A percentile compares a stretch with the other conserved stretches of the same genome.
Evolutionary conservation across 2,888 invertebrate genomes (phyloP).

Genomic region (Dynastes maya): DNA sequence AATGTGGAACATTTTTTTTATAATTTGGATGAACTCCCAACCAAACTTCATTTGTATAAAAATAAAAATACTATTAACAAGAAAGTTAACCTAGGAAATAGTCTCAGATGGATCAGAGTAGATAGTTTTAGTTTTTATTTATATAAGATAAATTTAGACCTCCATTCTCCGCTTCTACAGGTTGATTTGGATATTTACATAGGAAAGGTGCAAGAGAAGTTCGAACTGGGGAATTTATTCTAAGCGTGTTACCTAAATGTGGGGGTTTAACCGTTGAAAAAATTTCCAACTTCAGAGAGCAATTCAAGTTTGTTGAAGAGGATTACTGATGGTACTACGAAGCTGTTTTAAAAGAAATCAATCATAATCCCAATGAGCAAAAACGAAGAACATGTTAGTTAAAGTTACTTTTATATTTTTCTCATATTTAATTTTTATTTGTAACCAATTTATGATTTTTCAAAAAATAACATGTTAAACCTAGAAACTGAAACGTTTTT

Average conservation of each 20-base stretch:
- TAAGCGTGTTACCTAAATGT: slow-evolving; percentile 18
- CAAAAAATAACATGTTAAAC: neutral
- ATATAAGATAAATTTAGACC: slow-evolving; percentile 13
- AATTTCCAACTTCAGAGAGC: neutral
- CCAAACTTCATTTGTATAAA: neutral
- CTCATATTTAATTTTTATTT: neutral
- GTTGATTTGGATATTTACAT: slow-evolving; percentile 1
- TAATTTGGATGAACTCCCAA: too few relatives aligned
- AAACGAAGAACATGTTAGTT: neutral
- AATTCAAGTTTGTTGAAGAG: neutral
- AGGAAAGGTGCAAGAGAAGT: neutral
- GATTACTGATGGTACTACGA: neutral
- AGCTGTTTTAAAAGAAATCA: neutral
- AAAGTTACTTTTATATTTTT: neutral
- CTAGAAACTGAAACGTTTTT: neutral
- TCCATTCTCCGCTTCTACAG: neutral
- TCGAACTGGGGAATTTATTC: neutral
- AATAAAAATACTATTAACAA: neutral
- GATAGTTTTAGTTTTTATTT: slow-evolving; percentile 14
- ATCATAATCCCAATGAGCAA: neutral
- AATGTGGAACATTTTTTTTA: too few relatives aligned
- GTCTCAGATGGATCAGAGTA: neutral
- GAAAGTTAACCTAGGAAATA: slow-evolving; percentile 2
- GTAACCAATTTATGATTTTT: too few relatives aligned
- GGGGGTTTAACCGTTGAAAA: slow-evolving; percentile 10